A percentile compares a stretch with the other conserved stretches of the same genome.
Conservation (phyloP, 2,113 vertebrate genomes). For the Callaeas wilsoni region DNA sequence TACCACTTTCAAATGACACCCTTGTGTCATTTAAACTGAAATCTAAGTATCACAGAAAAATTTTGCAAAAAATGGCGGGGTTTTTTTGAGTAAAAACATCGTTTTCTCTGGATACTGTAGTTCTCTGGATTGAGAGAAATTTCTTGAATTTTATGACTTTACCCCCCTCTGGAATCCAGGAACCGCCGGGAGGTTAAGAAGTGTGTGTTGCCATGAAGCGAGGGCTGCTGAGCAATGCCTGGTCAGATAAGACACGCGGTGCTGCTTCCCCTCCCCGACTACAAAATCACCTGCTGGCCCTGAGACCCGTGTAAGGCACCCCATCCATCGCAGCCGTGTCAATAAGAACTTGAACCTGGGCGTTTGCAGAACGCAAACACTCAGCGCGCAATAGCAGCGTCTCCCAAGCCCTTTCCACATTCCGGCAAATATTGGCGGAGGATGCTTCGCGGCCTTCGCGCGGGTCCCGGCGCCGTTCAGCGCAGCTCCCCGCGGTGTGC, state of each 20-base stretch:
- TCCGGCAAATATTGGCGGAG: conserved; percentile 17
- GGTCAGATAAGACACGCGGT: not conserved
- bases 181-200: not conserved
- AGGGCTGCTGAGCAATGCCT: not conserved
- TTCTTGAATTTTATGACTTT: not conserved
- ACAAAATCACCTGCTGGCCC: not conserved
- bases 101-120: not conserved
- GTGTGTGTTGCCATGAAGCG: not conserved
- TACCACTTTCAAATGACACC: not conserved
- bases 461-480: not conserved
- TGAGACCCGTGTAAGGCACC: not conserved
- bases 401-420: not conserved
- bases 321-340: not conserved
- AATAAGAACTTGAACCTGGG: conserved; percentile 22
- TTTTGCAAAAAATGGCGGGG: accelerated
- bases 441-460: not conserved
- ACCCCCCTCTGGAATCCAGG: not conserved
- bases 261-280: not conserved
- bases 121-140: not conserved
- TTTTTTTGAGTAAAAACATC: not conserved
- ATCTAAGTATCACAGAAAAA: not conserved
- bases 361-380: conserved; percentile 17
- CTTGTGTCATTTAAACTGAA: not conserved
- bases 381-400: not conserved
- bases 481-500: not conserved